These are phyloP conservation scores for Malurus alboscapulatus DNA, from an alignment of 2,113 vertebrate species.

Conservation along the genomic window DNA sequence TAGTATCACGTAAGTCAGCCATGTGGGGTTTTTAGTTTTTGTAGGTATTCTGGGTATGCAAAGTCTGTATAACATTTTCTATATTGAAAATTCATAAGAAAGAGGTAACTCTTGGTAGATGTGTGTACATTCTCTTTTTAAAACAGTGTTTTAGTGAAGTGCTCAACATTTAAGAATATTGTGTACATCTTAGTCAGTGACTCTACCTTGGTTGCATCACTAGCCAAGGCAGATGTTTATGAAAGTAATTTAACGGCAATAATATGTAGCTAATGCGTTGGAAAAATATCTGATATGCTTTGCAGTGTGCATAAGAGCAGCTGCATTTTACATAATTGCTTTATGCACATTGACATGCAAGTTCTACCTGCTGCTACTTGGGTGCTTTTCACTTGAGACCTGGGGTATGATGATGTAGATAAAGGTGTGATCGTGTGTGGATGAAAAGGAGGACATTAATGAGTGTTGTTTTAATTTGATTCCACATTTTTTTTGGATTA, in stretches of 20 bases:
- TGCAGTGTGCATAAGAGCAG: neutral
- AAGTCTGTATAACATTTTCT: neutral
- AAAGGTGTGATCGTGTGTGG: neutral
- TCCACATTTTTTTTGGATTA: neutral
- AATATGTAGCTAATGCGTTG: constrained; percentile 8
- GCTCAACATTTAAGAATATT: neutral
- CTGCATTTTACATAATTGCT: constrained; percentile 40
- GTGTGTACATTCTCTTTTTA: neutral
- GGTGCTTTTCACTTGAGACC: neutral
- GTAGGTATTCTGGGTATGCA: neutral
- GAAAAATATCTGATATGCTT: constrained; percentile 9
- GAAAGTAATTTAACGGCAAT: constrained; percentile 42
- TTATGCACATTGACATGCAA: constrained; percentile 12
- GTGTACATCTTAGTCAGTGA: neutral
- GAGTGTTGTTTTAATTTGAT: neutral
- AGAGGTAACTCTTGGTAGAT: neutral
- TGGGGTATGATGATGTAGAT: neutral
- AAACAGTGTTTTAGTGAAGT: neutral
- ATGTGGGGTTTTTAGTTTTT: neutral
- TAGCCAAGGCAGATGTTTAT: constrained; percentile 8
- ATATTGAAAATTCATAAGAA: neutral
- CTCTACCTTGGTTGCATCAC: neutral
- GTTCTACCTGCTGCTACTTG: neutral
- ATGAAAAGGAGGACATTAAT: neutral
- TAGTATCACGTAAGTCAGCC: neutral